These are phyloP conservation scores for Tenthredo mesomela DNA, from an alignment of 2,888 invertebrate genomes.

Conservation along the genomic window DNA sequence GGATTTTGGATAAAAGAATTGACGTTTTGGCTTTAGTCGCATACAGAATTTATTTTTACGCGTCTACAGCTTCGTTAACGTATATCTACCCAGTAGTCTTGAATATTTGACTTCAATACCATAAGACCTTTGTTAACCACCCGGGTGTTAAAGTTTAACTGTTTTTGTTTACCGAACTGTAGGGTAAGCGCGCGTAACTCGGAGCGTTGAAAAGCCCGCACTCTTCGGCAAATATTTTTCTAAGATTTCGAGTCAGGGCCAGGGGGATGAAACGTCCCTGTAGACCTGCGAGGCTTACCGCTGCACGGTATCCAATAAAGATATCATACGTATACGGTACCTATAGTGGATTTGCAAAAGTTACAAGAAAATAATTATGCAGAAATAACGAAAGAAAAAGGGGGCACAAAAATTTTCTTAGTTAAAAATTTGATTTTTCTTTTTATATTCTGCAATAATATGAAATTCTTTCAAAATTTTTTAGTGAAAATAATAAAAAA, in stretches of 20 bases:
- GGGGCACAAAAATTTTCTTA: no score
- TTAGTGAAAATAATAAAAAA: neutral
- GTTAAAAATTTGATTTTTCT: no score
- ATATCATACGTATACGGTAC: neutral
- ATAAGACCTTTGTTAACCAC: slow-evolving; percentile 4
- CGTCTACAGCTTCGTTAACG: neutral
- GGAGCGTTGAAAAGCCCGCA: neutral
- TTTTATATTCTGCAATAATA: no score
- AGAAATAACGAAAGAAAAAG: neutral
- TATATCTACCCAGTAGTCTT: neutral
- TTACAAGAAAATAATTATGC: no score
- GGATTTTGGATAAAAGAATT: neutral
- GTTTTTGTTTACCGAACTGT: neutral
- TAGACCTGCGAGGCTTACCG: neutral
- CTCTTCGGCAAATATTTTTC: slow-evolving; percentile 28
- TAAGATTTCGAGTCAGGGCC: slow-evolving; percentile 4
- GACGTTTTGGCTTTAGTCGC: neutral
- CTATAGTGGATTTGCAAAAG: no score
- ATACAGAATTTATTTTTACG: neutral
- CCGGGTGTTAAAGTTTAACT: slow-evolving; percentile 33
- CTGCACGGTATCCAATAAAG: neutral
- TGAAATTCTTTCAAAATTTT: neutral
- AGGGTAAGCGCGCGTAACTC: slow-evolving; percentile 7
- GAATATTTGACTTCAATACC: neutral
- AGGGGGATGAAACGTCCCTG: neutral